A percentile compares a stretch with the other conserved stretches of the same genome.
Conservation (phyloP, 1,140 invertebrate genomes). For the Tetranychus cinnabarinus region DNA sequence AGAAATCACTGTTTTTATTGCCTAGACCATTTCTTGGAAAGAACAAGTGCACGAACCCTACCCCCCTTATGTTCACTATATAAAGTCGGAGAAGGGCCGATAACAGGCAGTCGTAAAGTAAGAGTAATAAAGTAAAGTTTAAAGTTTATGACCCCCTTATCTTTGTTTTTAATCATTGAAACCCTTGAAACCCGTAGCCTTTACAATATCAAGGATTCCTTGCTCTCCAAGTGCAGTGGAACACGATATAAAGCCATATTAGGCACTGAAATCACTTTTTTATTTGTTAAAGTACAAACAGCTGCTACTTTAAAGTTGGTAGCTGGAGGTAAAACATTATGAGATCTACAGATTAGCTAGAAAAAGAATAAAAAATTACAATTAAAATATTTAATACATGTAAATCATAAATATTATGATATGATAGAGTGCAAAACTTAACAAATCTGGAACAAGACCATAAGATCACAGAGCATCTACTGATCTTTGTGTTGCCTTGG, state of each 20-base stretch:
- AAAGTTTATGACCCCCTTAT: too few species aligned
- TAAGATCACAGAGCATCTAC: conserved; percentile 71
- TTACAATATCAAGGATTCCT: too few species aligned
- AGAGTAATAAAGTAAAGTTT: too few species aligned
- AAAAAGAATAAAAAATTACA: conserved; percentile 2
- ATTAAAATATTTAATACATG: not conserved
- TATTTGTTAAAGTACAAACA: conserved; percentile 79
- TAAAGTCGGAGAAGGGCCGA: too few species aligned
- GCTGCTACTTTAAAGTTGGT: conserved; percentile 87
- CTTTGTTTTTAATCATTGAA: too few species aligned
- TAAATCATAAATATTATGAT: conserved; percentile 12
- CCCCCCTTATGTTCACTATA: too few species aligned
- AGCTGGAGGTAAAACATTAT: conserved; percentile 47
- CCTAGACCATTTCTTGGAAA: too few species aligned
- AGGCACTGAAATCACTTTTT: conserved; percentile 63
- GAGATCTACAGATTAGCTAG: conserved; percentile 67
- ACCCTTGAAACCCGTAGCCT: too few species aligned
- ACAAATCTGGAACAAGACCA: conserved; percentile 78
- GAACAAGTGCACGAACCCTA: too few species aligned
- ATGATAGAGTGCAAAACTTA: conserved; percentile 9
- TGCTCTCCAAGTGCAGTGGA: conserved; percentile 70
- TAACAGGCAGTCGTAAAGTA: too few species aligned
- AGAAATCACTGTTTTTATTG: too few species aligned
- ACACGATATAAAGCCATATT: conserved; percentile 93
- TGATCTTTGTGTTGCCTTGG: conserved; percentile 90